These are phyloP conservation scores for Parazoanthus atlanticus DNA, from an alignment of 92 coral and sea anemone genomes.

Conservation along the genomic window DNA sequence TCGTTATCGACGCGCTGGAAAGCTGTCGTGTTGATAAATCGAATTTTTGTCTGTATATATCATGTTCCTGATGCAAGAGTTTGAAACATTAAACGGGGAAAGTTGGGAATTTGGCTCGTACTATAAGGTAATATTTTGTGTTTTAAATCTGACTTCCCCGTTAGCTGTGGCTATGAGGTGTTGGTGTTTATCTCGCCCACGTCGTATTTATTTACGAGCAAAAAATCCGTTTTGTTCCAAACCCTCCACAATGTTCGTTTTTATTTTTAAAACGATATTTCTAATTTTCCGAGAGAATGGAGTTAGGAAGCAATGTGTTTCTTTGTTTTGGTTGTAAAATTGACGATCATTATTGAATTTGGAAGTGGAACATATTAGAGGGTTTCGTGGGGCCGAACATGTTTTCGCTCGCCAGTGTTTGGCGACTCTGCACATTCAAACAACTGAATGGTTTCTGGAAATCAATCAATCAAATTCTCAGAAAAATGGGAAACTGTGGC, in stretches of 20 bases:
- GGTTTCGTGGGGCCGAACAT: neutral
- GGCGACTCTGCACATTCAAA: conserved; percentile 7
- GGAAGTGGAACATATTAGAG: neutral
- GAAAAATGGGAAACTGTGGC: neutral
- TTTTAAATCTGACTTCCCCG: conserved; percentile 14
- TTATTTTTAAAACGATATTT: neutral
- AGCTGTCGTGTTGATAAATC: neutral
- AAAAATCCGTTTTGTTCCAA: conserved; percentile 26
- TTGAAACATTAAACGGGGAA: neutral
- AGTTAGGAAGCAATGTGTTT: neutral
- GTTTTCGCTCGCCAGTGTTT: conserved; percentile 4
- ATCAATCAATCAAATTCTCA: neutral
- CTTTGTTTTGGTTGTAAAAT: conserved; percentile 2
- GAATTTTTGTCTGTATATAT: neutral
- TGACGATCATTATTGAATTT: conserved; percentile 9
- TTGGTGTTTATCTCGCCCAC: conserved; percentile 13
- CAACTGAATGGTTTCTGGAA: conserved; percentile 4
- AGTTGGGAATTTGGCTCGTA: conserved; percentile 4
- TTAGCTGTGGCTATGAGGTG: neutral
- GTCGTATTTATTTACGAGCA: conserved; percentile 25
- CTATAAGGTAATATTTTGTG: conserved; percentile 4
- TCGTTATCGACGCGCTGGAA: conserved; percentile 23
- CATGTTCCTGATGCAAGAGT: neutral
- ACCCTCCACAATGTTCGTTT: neutral
- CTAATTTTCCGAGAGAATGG: conserved; percentile 22